Conservation (phyloP, 2,113 vertebrate species). For the Calypte anna region DNA sequence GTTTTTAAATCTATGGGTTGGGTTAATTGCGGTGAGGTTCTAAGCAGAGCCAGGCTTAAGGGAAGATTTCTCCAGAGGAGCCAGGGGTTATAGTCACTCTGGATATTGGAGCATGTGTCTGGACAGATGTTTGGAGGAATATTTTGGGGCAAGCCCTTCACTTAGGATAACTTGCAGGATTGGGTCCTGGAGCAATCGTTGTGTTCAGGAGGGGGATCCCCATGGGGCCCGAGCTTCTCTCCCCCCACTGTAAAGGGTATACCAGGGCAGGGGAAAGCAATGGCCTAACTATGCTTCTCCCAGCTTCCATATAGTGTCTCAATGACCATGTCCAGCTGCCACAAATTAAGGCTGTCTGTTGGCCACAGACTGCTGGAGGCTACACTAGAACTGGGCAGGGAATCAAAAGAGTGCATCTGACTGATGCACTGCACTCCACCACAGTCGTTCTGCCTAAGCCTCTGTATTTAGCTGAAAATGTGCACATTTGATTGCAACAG, state of each 20-base stretch:
- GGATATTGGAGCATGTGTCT: neutral
- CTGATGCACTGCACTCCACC: fast-evolving
- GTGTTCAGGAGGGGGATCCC: neutral
- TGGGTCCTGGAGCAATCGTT: neutral
- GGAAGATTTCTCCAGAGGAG: neutral
- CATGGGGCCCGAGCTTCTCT: neutral
- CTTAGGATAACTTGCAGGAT: neutral
- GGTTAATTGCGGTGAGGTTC: neutral
- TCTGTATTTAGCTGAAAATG: neutral
- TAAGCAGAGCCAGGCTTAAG: neutral
- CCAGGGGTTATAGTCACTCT: neutral
- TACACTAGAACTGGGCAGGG: neutral
- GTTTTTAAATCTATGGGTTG: neutral
- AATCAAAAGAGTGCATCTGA: neutral
- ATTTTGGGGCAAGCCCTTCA: neutral
- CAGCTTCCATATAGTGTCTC: conserved; percentile 11
- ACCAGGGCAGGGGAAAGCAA: conserved; percentile 4
- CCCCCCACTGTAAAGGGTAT: neutral
- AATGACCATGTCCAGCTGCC: conserved; percentile 17
- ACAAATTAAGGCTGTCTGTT: conserved; percentile 33
- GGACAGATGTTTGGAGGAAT: neutral
- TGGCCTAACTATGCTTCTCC: conserved; percentile 21
- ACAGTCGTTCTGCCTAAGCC: neutral
- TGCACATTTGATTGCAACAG: neutral
- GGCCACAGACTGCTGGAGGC: neutral